Evolutionary conservation across 1,140 invertebrate species (phyloP).

Genomic region (Steinernema khuongi): DNA sequence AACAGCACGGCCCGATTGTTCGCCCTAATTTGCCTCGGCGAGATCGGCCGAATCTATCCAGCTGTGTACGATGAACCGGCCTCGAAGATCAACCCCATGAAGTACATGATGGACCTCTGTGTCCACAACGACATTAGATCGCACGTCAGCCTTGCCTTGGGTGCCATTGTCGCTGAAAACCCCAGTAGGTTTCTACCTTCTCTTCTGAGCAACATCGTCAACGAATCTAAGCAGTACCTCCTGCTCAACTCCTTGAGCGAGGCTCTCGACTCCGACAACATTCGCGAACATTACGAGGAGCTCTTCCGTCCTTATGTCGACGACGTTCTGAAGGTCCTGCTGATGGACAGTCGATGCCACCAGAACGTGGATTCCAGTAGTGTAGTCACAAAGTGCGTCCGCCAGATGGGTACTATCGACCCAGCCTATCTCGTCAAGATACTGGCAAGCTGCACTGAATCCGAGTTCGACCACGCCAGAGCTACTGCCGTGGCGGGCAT

Average conservation of each 20-base stretch:
- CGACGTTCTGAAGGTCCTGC: neutral
- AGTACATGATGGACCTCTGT: conserved; percentile 64
- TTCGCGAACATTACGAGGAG: neutral
- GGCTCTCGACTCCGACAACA: conserved; percentile 40
- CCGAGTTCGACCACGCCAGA: neutral
- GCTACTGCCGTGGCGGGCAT: neutral
- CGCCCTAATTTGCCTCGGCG: conserved; percentile 82
- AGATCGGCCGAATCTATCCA: conserved; percentile 73
- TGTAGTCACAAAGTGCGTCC: neutral
- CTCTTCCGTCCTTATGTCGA: neutral
- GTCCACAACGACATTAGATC: conserved; percentile 71
- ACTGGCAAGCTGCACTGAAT: neutral
- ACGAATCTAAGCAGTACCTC: conserved; percentile 88
- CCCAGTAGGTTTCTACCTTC: conserved; percentile 85
- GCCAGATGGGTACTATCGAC: neutral
- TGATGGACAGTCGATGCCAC: neutral
- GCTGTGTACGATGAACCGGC: conserved; percentile 27
- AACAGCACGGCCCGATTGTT: conserved; percentile 74
- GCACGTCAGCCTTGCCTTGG: conserved; percentile 88
- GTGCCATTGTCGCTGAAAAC: conserved; percentile 81
- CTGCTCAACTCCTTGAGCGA: conserved; percentile 94
- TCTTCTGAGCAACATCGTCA: conserved; percentile 84
- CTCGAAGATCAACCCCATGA: conserved; percentile 59
- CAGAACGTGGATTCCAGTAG: neutral
- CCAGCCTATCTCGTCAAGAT: neutral